phyloP scores from a whole-genome alignment of 2,888 invertebrate genomes.

The Protophormia terraenovae region DNA sequence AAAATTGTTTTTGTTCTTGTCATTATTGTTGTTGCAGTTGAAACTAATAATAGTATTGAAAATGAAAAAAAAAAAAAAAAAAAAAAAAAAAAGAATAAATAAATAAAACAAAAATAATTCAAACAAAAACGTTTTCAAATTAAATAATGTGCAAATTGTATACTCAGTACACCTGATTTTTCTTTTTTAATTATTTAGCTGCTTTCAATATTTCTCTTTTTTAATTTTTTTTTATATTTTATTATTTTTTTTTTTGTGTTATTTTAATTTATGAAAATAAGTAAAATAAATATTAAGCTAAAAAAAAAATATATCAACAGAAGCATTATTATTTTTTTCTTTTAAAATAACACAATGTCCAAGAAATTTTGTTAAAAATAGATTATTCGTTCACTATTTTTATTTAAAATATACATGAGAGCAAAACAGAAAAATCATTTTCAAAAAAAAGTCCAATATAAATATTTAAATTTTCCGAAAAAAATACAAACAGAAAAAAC shows the following conservation, averaged over 20 bases:
- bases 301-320: slow-evolving; percentile 1
- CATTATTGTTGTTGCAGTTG: slow-evolving; percentile 21
- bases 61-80: slow-evolving; percentile 28
- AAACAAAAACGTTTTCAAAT: slow-evolving; percentile 14
- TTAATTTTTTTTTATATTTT: neutral
- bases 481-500: neutral
- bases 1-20: neutral
- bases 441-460: slow-evolving; percentile 15
- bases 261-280: slow-evolving; percentile 42
- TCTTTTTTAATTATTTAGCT: slow-evolving; percentile 3
- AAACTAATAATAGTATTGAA: slow-evolving; percentile 55
- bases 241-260: slow-evolving; percentile 24
- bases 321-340: neutral
- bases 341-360: neutral
- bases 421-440: slow-evolving; percentile 3
- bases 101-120: slow-evolving; percentile 17
- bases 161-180: slow-evolving; percentile 54
- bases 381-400: slow-evolving; percentile 76
- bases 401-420: slow-evolving; percentile 58
- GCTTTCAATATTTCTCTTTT: slow-evolving; percentile 23
- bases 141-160: slow-evolving; percentile 51
- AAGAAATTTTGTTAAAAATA: slow-evolving; percentile 72
- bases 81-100: slow-evolving; percentile 7
- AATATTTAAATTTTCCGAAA: slow-evolving; percentile 45
- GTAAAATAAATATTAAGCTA: slow-evolving; percentile 49